Evolutionary conservation across 2,888 invertebrate species (phyloP), one percentile per base, ranked within the genome.

Genomic region (Seladonia tumulorum): DNA sequence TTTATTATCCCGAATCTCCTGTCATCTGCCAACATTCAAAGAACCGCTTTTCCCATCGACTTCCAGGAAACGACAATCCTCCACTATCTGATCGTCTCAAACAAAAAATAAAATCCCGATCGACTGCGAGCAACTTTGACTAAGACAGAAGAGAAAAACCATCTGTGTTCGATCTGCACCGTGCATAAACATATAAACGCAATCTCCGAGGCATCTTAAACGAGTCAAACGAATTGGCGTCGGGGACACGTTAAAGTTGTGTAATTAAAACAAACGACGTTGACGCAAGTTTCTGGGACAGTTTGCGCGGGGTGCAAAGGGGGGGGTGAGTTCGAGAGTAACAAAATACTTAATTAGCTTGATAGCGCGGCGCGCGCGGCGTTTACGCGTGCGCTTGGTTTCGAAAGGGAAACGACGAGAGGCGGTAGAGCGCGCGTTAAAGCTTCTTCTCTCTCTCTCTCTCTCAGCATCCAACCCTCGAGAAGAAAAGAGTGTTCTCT

Each of bases 301-400:
- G 25, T 60, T 60, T 60, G 60, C 25, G 60, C 60, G 49, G 49
- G 14, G 4, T 14, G 60, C 35, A 16, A 66, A 29, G 35, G 63
- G 2, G 35, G 35, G 35, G 2, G 35, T 2, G 35, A 1, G 35
- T 35, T 66, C 35, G 66, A 29, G 66, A 29, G 35, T 66, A 66
- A 66, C 29, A 29, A 66, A 66, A 66, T 66, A 35, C 66, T 66
- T 66, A 66, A 66, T 66, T 35, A 35, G 29, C 29, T 70, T 42
- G 70, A 29, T 29, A 18, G 18, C 49, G 18, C 49, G 12, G 14
- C 25, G 35, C 66, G 66, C 35, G 35, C 16, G 35, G 29, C 66
- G 29, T 66, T 18, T 10, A 42, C 18, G 73, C 73, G 49, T 10
- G 25, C 18, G 73, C 73, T 25, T 35, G 18, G 35, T 35, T 66